Conservation (phyloP, 1,140 invertebrate genomes). For the Brachionus rotundiformis region DNA sequence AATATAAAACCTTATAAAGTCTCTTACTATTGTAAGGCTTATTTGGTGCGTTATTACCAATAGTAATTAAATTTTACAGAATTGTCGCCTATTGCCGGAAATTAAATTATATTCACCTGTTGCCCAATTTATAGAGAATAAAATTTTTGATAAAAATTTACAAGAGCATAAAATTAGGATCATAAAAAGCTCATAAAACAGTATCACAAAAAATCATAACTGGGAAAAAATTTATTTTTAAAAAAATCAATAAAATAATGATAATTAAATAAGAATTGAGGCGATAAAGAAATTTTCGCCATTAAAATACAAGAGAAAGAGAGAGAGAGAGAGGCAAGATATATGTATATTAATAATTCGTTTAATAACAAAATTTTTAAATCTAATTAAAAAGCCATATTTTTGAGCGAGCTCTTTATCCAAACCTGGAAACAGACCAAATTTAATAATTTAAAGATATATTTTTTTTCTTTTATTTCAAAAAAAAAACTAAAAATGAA, state of each 20-base stretch:
- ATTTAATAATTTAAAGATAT: no score
- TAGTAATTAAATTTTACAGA: background rate
- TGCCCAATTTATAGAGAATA: background rate
- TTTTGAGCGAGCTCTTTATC: background rate
- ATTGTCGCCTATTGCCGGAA: background rate
- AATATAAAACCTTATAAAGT: background rate
- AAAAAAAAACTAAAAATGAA: no score
- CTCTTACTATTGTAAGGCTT: background rate
- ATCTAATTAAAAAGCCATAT: constrained; percentile 6
- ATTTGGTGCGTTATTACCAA: background rate
- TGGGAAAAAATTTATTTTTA: background rate
- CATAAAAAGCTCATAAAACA: constrained; percentile 4
- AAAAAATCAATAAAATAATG: constrained; percentile 11
- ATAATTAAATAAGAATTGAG: background rate
- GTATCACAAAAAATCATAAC: background rate
- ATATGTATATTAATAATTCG: background rate
- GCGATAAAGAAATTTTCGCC: background rate
- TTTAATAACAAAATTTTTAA: background rate
- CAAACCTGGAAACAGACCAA: background rate
- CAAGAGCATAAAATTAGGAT: constrained; percentile 2
- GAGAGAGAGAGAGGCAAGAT: background rate
- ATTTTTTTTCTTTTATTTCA: no score
- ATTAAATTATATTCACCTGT: background rate
- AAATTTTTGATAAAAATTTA: background rate
- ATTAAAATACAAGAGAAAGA: no score